Evolutionary conservation across 2,888 invertebrate genomes (phyloP), one percentile per base, ranked within the genome.

Genomic region (Volucella inanis): DNA sequence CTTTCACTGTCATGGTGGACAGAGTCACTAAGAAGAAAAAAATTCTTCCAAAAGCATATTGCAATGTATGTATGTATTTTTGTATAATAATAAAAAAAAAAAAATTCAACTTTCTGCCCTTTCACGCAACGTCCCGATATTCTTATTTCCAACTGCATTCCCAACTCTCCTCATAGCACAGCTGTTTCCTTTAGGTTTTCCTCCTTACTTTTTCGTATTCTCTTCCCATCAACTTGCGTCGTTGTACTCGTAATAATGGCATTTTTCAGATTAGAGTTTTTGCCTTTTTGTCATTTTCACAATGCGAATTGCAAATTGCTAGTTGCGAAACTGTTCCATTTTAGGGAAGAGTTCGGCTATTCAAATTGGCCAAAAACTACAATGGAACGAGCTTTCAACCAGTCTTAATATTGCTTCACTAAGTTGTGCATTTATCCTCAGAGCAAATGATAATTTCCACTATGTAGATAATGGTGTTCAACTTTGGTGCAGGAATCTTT

Each of bases 401-500:
- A 47, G 47, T 18, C n/a, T 47, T 12, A 67, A 18, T 39, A 52
- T 41, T n/a, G n/a, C 14, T 31, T 3, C 14, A 10, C 15, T 43
- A 22, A 59, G 52, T 39, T 71, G 70, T n/a, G 68, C 64, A 57
- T 71, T 78, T 57, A 49, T 57, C 50, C 38, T 57, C 45, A 45
- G 59, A 31, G 68, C 50, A 50, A 72, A 85, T 72, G 65, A 76
- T 72, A 65, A 59, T 80, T 68, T 18, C 70, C 50, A 55, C 76
- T 76, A 65, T 31, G 6, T 31, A 31, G 6, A 6, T 45, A 65
- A 54, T 52, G 71, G 80, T 67, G 71, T 15, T 57, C 43, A 55
- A 59, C 68, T 75, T 65, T 18, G 77, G 67, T 81, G 65, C 72
- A 59, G 67, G 77, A 72, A 61, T 77, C 81, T 55, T 62, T 85